Conservation (phyloP, 2,113 vertebrate species). For the Gymnorhina tibicen region DNA sequence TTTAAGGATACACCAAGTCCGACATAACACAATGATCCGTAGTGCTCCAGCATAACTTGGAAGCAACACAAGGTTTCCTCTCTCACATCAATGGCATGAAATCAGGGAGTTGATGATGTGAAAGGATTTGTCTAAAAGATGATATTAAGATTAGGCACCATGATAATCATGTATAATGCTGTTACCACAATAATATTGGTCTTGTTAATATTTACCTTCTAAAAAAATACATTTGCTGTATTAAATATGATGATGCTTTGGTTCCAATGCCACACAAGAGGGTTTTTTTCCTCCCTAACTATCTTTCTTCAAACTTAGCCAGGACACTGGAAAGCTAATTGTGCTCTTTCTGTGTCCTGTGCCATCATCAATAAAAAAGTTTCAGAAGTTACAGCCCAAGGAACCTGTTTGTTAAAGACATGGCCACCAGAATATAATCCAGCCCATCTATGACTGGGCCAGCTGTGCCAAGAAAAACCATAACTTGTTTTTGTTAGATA, state of each 20-base stretch:
- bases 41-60: not conserved
- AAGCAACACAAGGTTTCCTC: not conserved
- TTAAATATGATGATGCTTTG: not conserved
- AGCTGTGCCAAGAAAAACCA: not conserved
- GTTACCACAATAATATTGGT: not conserved
- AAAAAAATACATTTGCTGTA: not conserved
- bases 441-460: not conserved
- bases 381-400: not conserved
- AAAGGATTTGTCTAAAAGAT: not conserved
- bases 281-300: not conserved
- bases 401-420: not conserved
- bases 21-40: not conserved
- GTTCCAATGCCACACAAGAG: not conserved
- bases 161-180: not conserved
- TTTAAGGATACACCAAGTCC: not conserved
- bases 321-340: not conserved
- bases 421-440: not conserved
- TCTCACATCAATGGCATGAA: not conserved
- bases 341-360: not conserved
- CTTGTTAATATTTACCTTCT: not conserved
- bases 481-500: not conserved
- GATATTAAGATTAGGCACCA: not conserved
- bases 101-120: not conserved
- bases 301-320: not conserved
- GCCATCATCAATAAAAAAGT: not conserved